Base-by-base conservation (phyloP, 2,888 invertebrate genomes). In the Chorisops tibialis region DNA sequence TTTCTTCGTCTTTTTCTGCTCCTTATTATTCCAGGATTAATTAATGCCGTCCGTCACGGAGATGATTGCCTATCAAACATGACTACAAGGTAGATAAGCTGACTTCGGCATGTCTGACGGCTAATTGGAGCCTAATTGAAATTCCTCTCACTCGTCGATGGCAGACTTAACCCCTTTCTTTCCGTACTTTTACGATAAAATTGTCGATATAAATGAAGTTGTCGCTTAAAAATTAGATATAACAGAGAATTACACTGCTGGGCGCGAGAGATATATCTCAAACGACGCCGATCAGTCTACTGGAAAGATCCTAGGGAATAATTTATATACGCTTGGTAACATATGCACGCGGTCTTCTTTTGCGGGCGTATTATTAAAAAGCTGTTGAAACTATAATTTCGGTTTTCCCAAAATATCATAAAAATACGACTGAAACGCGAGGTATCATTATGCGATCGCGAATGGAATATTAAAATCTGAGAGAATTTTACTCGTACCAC, bases 111-210 rank as follows among this genome's bases (percentile, higher is more conserved):
- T 45, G 24, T 9, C 21, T 39, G 4, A 11, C 12, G 19, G 43
- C 56, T 56, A 56, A 56, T 56, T 56, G 56, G 56, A 43, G 43
- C 43, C 56, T 56, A 56, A 56, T 56, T 56, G 43, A 56, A 56
- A 56, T 56, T 56, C 56, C 18, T 43, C 45, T 30, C 56, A 35
- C 56, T 19, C 0, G 14, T 12, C 19, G 56, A 43, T 56, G 9
- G 45, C 30, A n/a, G 24, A 11, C 12, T 41, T 9, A 54, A 35
- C 24, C 41, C 54, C 37, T 54, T 54, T 41, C 19, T 43, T 43
- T 12, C 7, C 14, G 21, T 43, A 19, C 45, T 14, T n/a, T n/a
- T 38, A 56, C 56, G 45, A 30, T 43, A 30, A 16, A 18, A 30
- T 43, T 43, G 30, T 30, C 30, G 38, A 45, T 43, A n/a, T n/a